Percentiles rank a stretch among this genome's conserved stretches.
Conservation (phyloP, 2,113 vertebrate genomes). For the Microcebus jonahi region DNA sequence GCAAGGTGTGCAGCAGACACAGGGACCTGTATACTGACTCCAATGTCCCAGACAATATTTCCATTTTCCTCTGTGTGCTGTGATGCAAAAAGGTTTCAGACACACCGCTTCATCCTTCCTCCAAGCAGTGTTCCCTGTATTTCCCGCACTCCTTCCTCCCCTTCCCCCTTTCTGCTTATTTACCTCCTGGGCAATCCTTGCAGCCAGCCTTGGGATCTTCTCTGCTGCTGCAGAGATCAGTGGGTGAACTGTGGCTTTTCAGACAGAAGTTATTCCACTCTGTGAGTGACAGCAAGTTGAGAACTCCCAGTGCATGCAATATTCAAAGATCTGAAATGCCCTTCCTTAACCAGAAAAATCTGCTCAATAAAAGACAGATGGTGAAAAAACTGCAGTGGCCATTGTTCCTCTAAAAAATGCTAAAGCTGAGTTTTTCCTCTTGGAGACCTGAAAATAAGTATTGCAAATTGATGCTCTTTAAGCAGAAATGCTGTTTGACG, state of each 20-base stretch:
- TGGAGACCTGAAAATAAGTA: neutral
- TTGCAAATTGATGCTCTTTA: neutral
- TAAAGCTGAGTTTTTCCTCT: slow-evolving; percentile 13
- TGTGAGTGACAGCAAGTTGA: neutral
- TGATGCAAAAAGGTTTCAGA: neutral
- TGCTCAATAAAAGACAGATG: neutral
- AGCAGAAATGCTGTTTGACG: neutral
- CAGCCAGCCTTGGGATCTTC: neutral
- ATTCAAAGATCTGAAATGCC: neutral
- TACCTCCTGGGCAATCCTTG: neutral
- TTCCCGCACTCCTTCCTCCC: neutral
- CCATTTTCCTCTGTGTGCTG: neutral
- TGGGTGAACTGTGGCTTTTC: neutral
- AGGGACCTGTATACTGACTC: neutral
- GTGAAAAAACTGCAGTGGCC: neutral
- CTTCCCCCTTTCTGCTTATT: neutral
- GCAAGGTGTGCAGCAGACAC: neutral
- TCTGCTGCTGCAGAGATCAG: neutral
- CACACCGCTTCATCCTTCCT: neutral
- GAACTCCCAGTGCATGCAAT: neutral
- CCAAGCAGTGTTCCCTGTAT: neutral
- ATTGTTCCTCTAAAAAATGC: neutral
- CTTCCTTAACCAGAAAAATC: neutral
- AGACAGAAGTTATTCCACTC: neutral
- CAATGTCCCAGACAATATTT: neutral